These are phyloP conservation scores for Muraenolepis orangiensis DNA, from an alignment of 2,797 vertebrate genomes.

Conservation along the genomic window DNA sequence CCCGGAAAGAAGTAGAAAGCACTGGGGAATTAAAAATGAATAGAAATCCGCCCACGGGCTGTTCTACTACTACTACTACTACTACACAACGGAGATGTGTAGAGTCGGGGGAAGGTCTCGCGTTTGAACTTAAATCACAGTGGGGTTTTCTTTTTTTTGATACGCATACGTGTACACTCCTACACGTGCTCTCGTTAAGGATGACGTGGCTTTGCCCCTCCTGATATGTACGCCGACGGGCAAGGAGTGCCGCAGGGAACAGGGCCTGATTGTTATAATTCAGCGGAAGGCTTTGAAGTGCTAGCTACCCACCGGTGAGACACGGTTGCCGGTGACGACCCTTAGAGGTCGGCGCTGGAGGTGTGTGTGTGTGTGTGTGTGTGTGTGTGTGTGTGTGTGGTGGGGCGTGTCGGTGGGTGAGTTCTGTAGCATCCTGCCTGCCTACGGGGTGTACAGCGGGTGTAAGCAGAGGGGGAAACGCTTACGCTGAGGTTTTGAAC, in stretches of 20 bases:
- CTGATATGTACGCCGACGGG: conserved; percentile 42
- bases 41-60: background rate
- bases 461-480: too few relatives aligned
- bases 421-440: too few relatives aligned
- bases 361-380: background rate
- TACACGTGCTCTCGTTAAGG: background rate
- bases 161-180: background rate
- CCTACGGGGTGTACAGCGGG: too few relatives aligned
- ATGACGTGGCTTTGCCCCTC: conserved; percentile 20
- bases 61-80: too few relatives aligned
- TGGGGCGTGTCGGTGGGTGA: too few relatives aligned
- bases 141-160: too few relatives aligned
- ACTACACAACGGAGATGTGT: background rate
- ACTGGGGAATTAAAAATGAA: background rate
- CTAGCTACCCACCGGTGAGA: too few relatives aligned
- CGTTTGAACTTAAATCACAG: background rate
- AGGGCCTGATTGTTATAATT: conserved; percentile 72
- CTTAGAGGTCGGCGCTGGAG: conserved; percentile 54
- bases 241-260: conserved; percentile 44
- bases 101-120: background rate
- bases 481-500: too few relatives aligned
- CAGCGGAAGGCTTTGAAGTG: conserved; percentile 68
- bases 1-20: too few relatives aligned
- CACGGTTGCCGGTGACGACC: too few relatives aligned
- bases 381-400: too few relatives aligned